Base-by-base conservation (phyloP, 1,140 invertebrate genomes). In the Pygmarrhopalites habei region DNA sequence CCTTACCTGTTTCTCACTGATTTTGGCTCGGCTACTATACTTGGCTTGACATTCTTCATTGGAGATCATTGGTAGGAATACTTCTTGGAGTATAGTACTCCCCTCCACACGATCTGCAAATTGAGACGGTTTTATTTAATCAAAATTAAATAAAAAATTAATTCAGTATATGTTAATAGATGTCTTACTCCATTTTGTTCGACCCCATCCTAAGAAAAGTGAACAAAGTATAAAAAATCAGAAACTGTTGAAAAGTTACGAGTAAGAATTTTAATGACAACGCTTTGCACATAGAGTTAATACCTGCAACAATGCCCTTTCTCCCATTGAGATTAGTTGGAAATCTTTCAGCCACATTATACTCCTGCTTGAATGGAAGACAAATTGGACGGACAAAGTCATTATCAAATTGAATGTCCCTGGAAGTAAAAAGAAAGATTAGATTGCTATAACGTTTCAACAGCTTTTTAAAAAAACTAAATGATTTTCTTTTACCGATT, bases 41-140 rank as follows among this genome's bases (percentile, higher is more conserved):
- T 65, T 68, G 2, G 4, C 30, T 52, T 68, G 63, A 57, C 67
- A 68, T 43, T 65, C 49, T 28, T 65, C 62, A 58, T 68, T 65
- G 2, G 63, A 56, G 14, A 68, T 28, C 1, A 68, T 47, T 12
- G 67, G 67, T 2, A 68, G 26, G 17, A 44, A 28, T 0, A 68
- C 63, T 62, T 65, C 56, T 46, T 65, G 67, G 2, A 68, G 32
- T 4, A 23, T 62, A 29, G 49, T 39, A 28, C 60, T 62, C 17
- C 67, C 67, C 29, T 55, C 67, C 1, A 57, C 62, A 21, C 53
- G 23, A 44, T 64, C 62, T 64, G 21, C 15, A 23, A 29, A 19
- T 25, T 28, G 10, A 15, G 19, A n/a, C 5, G 7, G 46, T 49
- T 49, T 7, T 12, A 21, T 49, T 15, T 49, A n/a, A n/a, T n/a